Conservation (phyloP, 2,113 vertebrate species). For the Acanthisitta chloris region DNA sequence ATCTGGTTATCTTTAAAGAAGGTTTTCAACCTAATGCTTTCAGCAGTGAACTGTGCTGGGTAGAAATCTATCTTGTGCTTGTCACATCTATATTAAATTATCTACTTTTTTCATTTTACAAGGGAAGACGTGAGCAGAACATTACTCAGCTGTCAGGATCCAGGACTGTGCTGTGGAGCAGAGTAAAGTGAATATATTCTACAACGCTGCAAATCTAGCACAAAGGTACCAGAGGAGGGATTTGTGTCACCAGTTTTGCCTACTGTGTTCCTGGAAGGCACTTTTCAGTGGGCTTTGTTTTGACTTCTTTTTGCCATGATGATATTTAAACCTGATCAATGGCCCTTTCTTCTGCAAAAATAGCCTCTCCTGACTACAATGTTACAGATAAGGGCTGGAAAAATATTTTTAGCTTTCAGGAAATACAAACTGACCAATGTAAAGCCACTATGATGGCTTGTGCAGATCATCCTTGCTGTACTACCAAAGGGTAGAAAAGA, state of each 20-base stretch:
- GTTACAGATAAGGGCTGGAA: background rate
- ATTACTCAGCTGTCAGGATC: conserved; percentile 59
- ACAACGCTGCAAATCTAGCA: background rate
- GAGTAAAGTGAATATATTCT: conserved; percentile 7
- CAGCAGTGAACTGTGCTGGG: conserved; percentile 16
- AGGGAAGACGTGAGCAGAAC: conserved; percentile 54
- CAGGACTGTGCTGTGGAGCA: conserved; percentile 22
- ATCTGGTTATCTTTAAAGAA: conserved; percentile 3
- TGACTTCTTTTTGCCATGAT: conserved; percentile 9
- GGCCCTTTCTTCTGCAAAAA: background rate
- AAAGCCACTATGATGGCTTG: background rate
- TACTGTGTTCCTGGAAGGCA: background rate
- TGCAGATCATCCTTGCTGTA: background rate
- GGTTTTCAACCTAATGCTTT: conserved; percentile 25
- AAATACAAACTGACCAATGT: background rate
- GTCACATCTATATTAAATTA: conserved; percentile 69
- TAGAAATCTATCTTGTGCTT: conserved; percentile 56
- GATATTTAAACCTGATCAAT: conserved; percentile 21
- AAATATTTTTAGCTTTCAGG: background rate
- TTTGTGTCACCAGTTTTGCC: background rate
- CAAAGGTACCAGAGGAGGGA: conserved; percentile 26
- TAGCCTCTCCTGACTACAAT: background rate
- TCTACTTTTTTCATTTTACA: conserved; percentile 70
- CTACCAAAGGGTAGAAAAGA: background rate
- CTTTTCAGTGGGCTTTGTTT: conserved; percentile 29